A percentile compares a stretch with the other conserved stretches of the same genome.
phyloP scores from a whole-genome alignment of 2,888 invertebrate genomes.

The Euphydryas editha region DNA sequence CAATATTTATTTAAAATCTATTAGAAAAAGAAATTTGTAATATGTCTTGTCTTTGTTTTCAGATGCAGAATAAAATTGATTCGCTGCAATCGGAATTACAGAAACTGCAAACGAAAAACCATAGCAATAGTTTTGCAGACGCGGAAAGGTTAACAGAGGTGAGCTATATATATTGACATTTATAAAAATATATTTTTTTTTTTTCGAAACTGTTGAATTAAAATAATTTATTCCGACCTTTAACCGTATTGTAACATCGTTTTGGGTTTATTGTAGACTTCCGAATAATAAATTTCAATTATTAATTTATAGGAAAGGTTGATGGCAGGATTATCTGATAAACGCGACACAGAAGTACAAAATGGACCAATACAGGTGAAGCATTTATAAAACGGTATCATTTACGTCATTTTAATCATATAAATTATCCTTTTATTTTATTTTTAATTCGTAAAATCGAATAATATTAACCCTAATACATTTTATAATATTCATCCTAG shows the following conservation, averaged over 20 bases:
- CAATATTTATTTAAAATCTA: not conserved
- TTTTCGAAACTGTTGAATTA: too few relatives aligned
- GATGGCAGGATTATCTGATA: constrained; percentile 69
- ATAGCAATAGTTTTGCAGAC: constrained; percentile 69
- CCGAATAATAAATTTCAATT: constrained; percentile 9
- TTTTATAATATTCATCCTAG: too few relatives aligned
- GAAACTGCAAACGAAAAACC: constrained; percentile 58
- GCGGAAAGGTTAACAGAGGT: constrained; percentile 72
- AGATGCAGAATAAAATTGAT: constrained; percentile 77
- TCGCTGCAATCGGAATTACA: constrained; percentile 74
- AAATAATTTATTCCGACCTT: too few relatives aligned
- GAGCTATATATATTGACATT: constrained; percentile 2
- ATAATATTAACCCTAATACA: too few relatives aligned
- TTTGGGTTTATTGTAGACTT: not conserved
- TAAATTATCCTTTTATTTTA: not conserved
- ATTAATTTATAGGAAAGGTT: constrained; percentile 74
- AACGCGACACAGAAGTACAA: constrained; percentile 62
- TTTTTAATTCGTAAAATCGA: not conserved
- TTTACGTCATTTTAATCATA: too few relatives aligned
- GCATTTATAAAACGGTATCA: not conserved
- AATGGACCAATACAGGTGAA: constrained; percentile 77
- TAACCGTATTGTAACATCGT: too few relatives aligned
- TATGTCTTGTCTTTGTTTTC: constrained; percentile 5
- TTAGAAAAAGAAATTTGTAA: too few relatives aligned
- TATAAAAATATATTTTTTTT: not conserved